Evolutionary conservation across 2,113 vertebrate species (phyloP).

Genomic region (Ictidomys tridecemlineatus): DNA sequence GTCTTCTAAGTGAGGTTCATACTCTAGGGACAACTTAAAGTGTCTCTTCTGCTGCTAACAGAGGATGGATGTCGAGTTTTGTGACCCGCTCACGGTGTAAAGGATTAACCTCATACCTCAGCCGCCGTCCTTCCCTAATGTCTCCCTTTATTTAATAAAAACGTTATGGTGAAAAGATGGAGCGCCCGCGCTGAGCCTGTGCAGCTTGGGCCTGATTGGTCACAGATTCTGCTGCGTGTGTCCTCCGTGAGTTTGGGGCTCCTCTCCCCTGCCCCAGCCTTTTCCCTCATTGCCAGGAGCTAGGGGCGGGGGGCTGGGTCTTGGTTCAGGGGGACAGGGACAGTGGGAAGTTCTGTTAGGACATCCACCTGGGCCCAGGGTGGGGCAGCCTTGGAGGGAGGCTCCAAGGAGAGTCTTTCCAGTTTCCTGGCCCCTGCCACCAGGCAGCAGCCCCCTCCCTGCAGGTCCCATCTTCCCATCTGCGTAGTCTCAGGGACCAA

Average conservation of each 20-base stretch:
- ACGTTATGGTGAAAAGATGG: neutral
- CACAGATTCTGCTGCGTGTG: neutral
- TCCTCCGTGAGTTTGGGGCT: neutral
- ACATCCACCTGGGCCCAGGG: too few relatives aligned
- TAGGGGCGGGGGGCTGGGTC: neutral
- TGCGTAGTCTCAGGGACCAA: neutral
- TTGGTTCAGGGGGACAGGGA: neutral
- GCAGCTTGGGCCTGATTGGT: neutral
- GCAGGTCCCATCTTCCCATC: neutral
- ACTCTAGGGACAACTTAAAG: conserved; percentile 13
- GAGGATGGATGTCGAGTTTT: conserved; percentile 9
- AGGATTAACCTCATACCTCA: conserved; percentile 60
- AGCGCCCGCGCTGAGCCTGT: neutral
- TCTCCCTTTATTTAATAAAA: conserved; percentile 74
- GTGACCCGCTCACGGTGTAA: neutral
- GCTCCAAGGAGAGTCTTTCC: neutral
- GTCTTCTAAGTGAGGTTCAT: conserved; percentile 75
- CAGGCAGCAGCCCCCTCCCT: neutral
- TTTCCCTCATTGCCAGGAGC: neutral
- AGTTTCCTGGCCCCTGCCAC: neutral
- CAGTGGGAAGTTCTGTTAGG: neutral
- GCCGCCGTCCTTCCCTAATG: neutral
- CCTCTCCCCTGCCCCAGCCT: neutral
- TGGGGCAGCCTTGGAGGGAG: neutral
- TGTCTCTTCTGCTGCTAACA: conserved; percentile 64